Evolutionary conservation across 2,797 vertebrate genomes (phyloP), one percentile per base, ranked within the genome.

Genomic region (Tympanoctomys barrerae): DNA sequence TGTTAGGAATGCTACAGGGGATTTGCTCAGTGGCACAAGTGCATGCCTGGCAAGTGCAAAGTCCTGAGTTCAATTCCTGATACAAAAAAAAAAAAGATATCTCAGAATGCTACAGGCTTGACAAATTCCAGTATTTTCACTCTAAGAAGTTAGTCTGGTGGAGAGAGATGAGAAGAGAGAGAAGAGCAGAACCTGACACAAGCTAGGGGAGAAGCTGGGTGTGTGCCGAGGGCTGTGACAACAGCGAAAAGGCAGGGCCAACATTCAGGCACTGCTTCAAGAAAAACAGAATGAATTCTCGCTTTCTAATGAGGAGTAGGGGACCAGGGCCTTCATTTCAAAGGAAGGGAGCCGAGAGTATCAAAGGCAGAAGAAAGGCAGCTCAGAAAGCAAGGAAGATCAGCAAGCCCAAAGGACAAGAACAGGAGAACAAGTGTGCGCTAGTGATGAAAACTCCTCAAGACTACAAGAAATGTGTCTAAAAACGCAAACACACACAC

Each of bases 401-500:
- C 71, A 86, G 57, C 9, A 77, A 6, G 61, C 19, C 33, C 92
- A 61, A 77, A 52, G 42, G 4, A 88, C 80, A 61, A 78, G 78
- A 31, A 78, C 59, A 93, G 14, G 7, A 73, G n/a, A 78, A 91
- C 18, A 85, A 89, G 12, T 9, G 5, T 21, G 21, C 18, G 21
- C 19, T 61, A 79, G 22, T 92, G 88, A 83, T 10, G 81, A 57
- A 82, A 81, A 70, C 49, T 77, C 4, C 39, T 89, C 94, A 95
- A 85, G 80, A 71, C 7, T 52, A 31, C n/a, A 93, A 78, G 4
- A 57, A 57, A 87, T 39, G 11, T 62, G 24, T 70, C 89, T 70
- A 64, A 49, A 83, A 70, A 22, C 61, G 49, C 18, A n/a, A n/a
- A 86, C 10, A 57, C 10, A 90, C 39, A 73, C 7, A 68, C 7